phyloP scores from a whole-genome alignment of 2,797 vertebrate genomes.

The Semaprochilodus insignis region DNA sequence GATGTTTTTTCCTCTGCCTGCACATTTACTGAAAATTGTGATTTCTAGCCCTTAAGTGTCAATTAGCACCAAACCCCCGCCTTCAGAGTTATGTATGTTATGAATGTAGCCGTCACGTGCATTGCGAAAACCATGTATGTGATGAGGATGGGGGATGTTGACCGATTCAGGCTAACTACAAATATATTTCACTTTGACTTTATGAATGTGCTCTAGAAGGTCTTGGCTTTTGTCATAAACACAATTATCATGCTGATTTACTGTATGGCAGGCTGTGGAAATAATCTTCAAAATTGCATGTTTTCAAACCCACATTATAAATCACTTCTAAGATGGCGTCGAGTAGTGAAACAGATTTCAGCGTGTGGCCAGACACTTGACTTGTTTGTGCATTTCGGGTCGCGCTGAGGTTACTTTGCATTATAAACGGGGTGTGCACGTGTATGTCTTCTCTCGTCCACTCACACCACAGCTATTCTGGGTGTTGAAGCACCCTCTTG shows the following conservation, averaged over 20 bases:
- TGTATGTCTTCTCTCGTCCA: constrained; percentile 2
- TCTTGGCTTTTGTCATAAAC: constrained; percentile 45
- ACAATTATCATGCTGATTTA: constrained; percentile 48
- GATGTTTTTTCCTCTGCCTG: too few species aligned
- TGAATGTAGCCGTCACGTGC: neutral
- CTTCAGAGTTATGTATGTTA: neutral
- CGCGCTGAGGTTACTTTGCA: constrained; percentile 23
- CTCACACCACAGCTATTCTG: constrained; percentile 29
- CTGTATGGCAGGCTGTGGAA: constrained; percentile 26
- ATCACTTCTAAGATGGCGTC: constrained; percentile 29
- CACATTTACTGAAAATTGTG: too few species aligned
- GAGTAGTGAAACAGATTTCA: constrained; percentile 33
- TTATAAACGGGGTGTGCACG: constrained; percentile 16
- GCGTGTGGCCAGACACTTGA: constrained; percentile 29
- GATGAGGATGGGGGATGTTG: constrained; percentile 26
- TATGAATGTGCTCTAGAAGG: constrained; percentile 37
- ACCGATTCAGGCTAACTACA: constrained; percentile 11
- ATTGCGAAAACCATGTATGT: constrained; percentile 24
- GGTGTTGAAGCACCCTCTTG: constrained; percentile 17
- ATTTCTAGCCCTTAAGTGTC: too few species aligned
- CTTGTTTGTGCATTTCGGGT: constrained; percentile 40
- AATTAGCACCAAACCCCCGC: neutral
- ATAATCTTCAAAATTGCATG: constrained; percentile 44
- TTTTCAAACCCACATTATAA: constrained; percentile 37
- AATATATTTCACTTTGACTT: constrained; percentile 50